Evolutionary conservation across 2,797 vertebrate species (phyloP).

Genomic region (Aphelocoma californica): DNA sequence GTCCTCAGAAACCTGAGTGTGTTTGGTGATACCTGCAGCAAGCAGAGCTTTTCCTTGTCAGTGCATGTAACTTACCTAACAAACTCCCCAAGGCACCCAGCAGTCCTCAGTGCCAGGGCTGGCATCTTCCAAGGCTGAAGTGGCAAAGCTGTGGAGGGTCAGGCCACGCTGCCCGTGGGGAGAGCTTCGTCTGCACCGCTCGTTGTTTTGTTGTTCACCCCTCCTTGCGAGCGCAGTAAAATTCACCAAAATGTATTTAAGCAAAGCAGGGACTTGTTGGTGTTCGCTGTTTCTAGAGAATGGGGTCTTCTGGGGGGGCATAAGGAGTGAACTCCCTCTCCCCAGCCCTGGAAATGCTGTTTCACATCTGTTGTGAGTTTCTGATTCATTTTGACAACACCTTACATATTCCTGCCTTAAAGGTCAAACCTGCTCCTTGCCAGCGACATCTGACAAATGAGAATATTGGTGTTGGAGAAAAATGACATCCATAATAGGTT

Average conservation of each 20-base stretch:
- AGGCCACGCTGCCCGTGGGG: neutral
- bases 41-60: neutral
- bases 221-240: neutral
- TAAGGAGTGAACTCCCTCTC: neutral
- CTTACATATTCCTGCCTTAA: conserved; percentile 38
- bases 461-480: conserved; percentile 7
- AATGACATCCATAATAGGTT: conserved; percentile 34
- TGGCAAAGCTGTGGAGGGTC: neutral
- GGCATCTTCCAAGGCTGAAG: neutral
- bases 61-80: neutral
- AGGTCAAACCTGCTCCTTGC: conserved; percentile 41
- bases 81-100: neutral
- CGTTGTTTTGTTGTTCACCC: neutral
- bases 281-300: neutral
- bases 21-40: fast-evolving
- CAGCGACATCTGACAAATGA: neutral
- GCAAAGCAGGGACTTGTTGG: neutral
- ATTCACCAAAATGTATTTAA: neutral
- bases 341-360: neutral
- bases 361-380: neutral
- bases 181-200: neutral
- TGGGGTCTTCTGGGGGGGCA: neutral
- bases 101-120: neutral
- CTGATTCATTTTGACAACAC: conserved; percentile 40
- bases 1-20: neutral